phyloP scores from a whole-genome alignment of 2,797 vertebrate genomes.

The Dendrocincla fuliginosa region DNA sequence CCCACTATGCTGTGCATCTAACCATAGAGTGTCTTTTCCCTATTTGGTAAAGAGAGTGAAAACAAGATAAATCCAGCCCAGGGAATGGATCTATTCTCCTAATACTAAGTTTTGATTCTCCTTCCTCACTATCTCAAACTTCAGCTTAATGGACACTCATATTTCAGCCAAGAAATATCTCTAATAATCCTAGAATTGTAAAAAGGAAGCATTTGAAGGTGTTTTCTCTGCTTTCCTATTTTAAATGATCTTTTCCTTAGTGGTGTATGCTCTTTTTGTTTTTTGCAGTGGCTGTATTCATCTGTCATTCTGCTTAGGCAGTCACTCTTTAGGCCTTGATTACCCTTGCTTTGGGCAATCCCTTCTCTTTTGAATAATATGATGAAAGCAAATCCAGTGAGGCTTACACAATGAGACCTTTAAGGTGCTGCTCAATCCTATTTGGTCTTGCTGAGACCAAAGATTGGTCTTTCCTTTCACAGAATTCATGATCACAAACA shows the following conservation, averaged over 20 bases:
- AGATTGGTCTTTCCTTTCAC: not conserved
- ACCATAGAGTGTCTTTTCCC: not conserved
- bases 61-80: not conserved
- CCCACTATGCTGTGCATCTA: not conserved
- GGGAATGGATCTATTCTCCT: not conserved
- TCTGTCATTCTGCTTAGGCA: conserved; percentile 54
- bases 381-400: conserved; percentile 43
- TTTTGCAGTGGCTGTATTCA: not conserved
- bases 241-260: not conserved
- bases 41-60: not conserved
- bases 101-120: not conserved
- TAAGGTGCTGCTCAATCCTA: conserved; percentile 14
- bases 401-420: conserved; percentile 58
- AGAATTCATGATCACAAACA: not conserved
- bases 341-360: conserved; percentile 62
- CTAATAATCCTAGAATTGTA: not conserved
- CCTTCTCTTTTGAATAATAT: conserved; percentile 25
- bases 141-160: not conserved
- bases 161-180: not conserved
- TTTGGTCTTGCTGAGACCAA: conserved; percentile 17
- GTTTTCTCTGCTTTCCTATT: not conserved
- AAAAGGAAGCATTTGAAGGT: not conserved
- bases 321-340: conserved; percentile 49
- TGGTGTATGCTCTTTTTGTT: not conserved
- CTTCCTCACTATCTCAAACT: not conserved